Base-by-base conservation (phyloP, 2,113 vertebrate species). In the Cranoglanis bouderius region DNA sequence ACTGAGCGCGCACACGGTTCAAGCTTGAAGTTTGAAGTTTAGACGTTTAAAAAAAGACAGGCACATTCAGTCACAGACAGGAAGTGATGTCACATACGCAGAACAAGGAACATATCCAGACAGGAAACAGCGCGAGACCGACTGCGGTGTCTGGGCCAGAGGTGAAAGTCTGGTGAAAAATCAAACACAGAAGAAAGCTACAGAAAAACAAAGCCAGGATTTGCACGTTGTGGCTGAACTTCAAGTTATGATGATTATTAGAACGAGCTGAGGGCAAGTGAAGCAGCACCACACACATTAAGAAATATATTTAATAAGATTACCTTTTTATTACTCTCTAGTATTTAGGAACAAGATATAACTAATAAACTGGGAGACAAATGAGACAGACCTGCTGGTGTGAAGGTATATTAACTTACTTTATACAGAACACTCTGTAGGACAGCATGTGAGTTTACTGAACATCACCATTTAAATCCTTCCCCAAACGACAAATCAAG, bases 51-150 rank as follows among this genome's bases (percentile, higher is more conserved):
- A 67, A 67, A 24, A 82, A 81, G 9, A 89, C 29, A 51, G 63
- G 83, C 82, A 24, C 67, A 88, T 7, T 65, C 43, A 86, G 35
- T 77, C 26, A 63, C 40, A 90, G 70, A 82, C 2, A 85, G 90
- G 89, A 92, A 89, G 84, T 75, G 53, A 85, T 40, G 78, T 85
- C 82, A 85, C 61, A 86, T 74, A 57, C 63, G 43, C 85, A 88
- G 86, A 91, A 89, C 86, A 86, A 87, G 85, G 74, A 88, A 67
- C 65, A 77, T 40, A 89, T 43, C 77, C 51, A 88, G 88, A 90
- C 86, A 91, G 90, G 90, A 90, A 91, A 82, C 14, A 9, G 43
- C n/a, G 63, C 49, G 13, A 87, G 57, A 74, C 12, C 18, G 43
- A 24, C 61, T 32, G 85, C 32, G 59, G 49, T 88, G 75, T 61